Base-by-base conservation (phyloP, 37 sponge, comb jelly and placozoan species). In the Chondrilla cf. caribensis region DNA sequence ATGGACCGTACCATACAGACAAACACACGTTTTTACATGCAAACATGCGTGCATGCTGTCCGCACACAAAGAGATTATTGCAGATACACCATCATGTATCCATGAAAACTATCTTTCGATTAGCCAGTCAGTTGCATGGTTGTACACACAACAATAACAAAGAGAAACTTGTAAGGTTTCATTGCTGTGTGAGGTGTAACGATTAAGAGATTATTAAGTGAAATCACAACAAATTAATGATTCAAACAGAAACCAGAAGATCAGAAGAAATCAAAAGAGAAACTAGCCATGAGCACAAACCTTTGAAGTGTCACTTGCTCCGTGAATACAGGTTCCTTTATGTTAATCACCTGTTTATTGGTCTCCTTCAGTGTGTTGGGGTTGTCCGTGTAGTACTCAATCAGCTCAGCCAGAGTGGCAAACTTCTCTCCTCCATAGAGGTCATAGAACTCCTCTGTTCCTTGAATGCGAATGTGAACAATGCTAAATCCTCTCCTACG, bases 361-460 rank as follows among this genome's bases (percentile, higher is more conserved):
- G 73, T 88, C 82, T 90, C 95, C 68, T 84, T 85, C 70, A 94
- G 70, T 25, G 91, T 81, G 25, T 84, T 85, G 6, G 85, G 91
- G 72, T 91, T 94, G 71, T 94, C 89, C 60, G 65, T 85, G 78
- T 91, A 91, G 58, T 91, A 91, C 58, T 88, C 75, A 19, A 94
- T 78, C 31, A 94, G 79, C 58, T 94, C 95, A 15, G 89, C 82
- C 36, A 94, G 58, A 15, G 91, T 88, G 5, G 87, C 89, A 79
- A 94, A 94, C 66, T 88, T 91, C 82, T 91, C 89, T 22, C 95
- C 95, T 31, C 91, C 91, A 39, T 86, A 91, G 38, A 91, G 88
- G 73, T 91, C 91, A 58, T 94, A 94, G 76, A 79, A 94, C 24
- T 91, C 91, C 0, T 86, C 95, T 15, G 60, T 59, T 82, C 82